Evolutionary conservation across 1,140 invertebrate genomes (phyloP), one percentile per base, ranked within the genome.

Genomic region (Ceratina japonica): DNA sequence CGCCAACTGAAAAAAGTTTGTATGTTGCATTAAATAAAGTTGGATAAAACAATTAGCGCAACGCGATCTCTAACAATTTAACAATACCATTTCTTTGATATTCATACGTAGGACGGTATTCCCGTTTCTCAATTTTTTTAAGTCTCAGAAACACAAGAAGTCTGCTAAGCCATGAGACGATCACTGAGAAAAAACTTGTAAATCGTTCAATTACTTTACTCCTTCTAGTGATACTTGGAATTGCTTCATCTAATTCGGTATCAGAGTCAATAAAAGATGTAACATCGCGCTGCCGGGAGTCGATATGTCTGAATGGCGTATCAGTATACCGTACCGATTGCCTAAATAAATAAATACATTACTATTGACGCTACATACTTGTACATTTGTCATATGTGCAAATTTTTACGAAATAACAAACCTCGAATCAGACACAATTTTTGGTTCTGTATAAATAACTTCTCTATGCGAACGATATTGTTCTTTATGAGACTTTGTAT

Each of bases 181-280:
- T 56, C 8, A 86, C 51, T 16, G 61, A 76, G 22, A 64, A 65
- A 31, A 86, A 62, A 73, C 62, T 87, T 31, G 71, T 76, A 51
- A 86, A 83, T 83, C 68, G 85, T 68, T 79, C 72, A 20, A 56
- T 68, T n/a, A 86, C 72, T 71, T 37, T 88, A 70, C 76, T 82
- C 65, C 64, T 84, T 76, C 81, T 59, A 18, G 58, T 75, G 63
- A 61, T 24, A 20, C 52, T 77, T 62, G 68, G 52, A 15, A 87
- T 49, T 8, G 80, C 79, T 13, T 90, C 87, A 27, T 91, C 87
- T 15, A 90, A 69, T 69, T 91, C 90, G 16, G 80, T 78, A 62
- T 91, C 89, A 13, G 90, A 92, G 75, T 92, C 89, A 12, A 86
- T 22, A n/a, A 84, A 31, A 61, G 83, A 58, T 20, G 68, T 73